Percentiles rank a stretch among this genome's conserved stretches.
Conservation (phyloP, 2,113 vertebrate genomes). For the Plecturocebus donacophilus region DNA sequence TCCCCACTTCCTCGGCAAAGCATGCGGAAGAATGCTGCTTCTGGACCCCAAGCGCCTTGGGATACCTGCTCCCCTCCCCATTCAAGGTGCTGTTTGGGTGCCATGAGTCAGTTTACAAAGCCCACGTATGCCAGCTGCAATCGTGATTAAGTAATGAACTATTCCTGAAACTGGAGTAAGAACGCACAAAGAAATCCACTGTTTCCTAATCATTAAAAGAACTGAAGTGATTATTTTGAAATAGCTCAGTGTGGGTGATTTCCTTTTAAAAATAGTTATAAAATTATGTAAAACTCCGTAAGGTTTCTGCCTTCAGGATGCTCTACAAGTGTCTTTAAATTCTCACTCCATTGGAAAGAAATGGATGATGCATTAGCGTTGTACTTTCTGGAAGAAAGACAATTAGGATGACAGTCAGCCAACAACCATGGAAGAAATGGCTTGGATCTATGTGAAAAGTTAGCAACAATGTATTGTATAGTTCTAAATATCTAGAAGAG, state of each 20-base stretch:
- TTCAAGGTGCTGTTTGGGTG: not conserved
- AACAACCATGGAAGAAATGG: not conserved
- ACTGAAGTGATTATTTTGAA: not conserved
- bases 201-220: slow-evolving; percentile 40
- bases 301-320: not conserved
- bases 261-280: not conserved
- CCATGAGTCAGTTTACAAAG: not conserved
- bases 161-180: not conserved
- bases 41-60: not conserved
- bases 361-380: not conserved
- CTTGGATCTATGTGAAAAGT: not conserved
- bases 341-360: not conserved
- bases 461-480: not conserved
- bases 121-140: not conserved
- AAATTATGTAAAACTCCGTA: not conserved
- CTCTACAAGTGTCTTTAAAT: not conserved
- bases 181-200: slow-evolving; percentile 5
- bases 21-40: not conserved
- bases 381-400: not conserved
- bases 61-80: not conserved
- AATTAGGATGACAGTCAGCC: not conserved
- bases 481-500: not conserved
- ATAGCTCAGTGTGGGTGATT: not conserved
- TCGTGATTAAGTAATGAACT: slow-evolving; percentile 5
- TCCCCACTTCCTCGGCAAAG: not conserved